phyloP scores from a whole-genome alignment of 30 jellyfish, hydroid and myxozoan genomes.

The Chironex yamaguchii region DNA sequence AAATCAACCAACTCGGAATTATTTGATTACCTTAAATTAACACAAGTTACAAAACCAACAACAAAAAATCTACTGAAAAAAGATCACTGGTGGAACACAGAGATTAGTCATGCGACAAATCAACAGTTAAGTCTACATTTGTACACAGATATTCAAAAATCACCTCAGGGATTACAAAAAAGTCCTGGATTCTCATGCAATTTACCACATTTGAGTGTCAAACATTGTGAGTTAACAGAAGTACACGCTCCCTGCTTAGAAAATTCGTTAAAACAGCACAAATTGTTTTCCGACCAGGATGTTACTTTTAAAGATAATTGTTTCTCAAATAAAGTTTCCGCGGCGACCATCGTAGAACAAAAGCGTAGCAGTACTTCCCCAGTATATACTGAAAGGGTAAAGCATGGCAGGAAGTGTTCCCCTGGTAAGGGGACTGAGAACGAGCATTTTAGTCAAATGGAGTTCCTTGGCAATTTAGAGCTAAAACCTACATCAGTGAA shows the following conservation, averaged over 20 bases:
- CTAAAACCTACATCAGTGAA: too few relatives aligned
- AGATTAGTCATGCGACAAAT: not conserved
- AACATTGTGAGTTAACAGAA: not conserved
- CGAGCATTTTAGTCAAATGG: not conserved
- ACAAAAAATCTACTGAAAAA: not conserved
- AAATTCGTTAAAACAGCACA: not conserved
- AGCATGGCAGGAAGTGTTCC: not conserved
- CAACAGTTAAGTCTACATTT: not conserved
- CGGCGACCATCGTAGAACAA: not conserved
- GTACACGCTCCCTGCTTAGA: not conserved
- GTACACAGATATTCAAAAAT: not conserved
- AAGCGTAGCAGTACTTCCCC: not conserved
- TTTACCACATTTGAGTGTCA: not conserved
- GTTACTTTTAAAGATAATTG: too few relatives aligned
- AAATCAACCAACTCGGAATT: not conserved
- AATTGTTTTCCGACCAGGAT: not conserved
- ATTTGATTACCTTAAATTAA: not conserved
- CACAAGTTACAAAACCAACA: not conserved
- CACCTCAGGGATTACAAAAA: not conserved
- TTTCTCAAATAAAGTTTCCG: not conserved
- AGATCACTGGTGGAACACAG: not conserved
- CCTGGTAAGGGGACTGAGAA: not conserved
- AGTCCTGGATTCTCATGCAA: not conserved
- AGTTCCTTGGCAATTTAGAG: not conserved
- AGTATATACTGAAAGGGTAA: not conserved